Evolutionary conservation across 2,888 invertebrate species (phyloP).

Genomic region (Nipponacmea schrenckii): DNA sequence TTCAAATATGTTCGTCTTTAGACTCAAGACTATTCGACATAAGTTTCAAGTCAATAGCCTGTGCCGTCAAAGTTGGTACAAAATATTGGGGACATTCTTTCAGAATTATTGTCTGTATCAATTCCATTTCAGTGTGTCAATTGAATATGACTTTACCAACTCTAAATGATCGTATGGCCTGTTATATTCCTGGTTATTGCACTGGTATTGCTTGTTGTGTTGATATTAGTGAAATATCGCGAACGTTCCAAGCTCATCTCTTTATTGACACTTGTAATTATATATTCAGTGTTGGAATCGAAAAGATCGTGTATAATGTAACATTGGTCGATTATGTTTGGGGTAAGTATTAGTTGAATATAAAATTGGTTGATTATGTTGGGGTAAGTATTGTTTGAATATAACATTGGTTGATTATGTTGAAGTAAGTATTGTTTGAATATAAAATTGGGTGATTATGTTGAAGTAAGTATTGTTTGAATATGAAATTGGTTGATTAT

Average conservation of each 20-base stretch:
- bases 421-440: too few relatives aligned
- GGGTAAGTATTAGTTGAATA: slow-evolving; percentile 16
- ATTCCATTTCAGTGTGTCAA: slow-evolving; percentile 23
- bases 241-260: slow-evolving; percentile 21
- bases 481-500: too few relatives aligned
- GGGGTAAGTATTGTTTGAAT: too few relatives aligned
- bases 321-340: slow-evolving; percentile 33
- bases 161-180: slow-evolving; percentile 17
- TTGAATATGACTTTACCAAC: slow-evolving; percentile 17
- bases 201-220: slow-evolving; percentile 34
- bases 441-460: neutral
- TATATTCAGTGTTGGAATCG: slow-evolving; percentile 30
- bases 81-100: too few relatives aligned
- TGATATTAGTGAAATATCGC: slow-evolving; percentile 14
- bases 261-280: slow-evolving; percentile 29
- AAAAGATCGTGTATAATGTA: slow-evolving; percentile 23
- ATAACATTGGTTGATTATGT: too few relatives aligned
- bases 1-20: too few relatives aligned
- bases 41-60: too few relatives aligned
- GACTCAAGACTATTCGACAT: too few relatives aligned
- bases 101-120: too few relatives aligned
- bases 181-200: slow-evolving; percentile 28
- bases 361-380: too few relatives aligned
- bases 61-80: too few relatives aligned
- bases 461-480: too few relatives aligned